A percentile compares a stretch with the other conserved stretches of the same genome.
phyloP scores from a whole-genome alignment of 2,888 invertebrate species.

The Cerastis leucographa region DNA sequence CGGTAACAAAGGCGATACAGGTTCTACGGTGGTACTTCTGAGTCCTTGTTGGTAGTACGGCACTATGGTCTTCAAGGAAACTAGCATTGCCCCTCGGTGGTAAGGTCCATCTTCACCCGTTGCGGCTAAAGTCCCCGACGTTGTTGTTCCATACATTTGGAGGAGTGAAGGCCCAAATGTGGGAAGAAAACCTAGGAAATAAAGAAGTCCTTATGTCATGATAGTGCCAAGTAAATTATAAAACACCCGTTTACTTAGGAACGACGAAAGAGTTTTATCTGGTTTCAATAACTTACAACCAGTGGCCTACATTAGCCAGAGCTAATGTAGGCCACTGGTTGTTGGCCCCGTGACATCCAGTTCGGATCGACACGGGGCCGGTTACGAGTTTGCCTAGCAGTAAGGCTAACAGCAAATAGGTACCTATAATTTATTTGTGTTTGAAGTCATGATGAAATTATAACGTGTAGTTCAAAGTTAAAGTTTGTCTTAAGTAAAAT shows the following conservation, averaged over 20 bases:
- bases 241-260: background rate
- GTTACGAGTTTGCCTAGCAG: background rate
- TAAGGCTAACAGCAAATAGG: background rate
- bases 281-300: background rate
- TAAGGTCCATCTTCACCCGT: conserved; percentile 86
- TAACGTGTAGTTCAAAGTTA: background rate
- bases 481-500: background rate
- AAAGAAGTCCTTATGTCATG: background rate
- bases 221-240: background rate
- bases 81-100: conserved; percentile 93
- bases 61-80: conserved; percentile 93
- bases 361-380: no score
- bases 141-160: conserved; percentile 92
- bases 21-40: conserved; percentile 78
- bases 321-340: no score
- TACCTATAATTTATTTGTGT: background rate
- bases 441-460: background rate
- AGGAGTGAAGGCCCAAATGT: conserved; percentile 95
- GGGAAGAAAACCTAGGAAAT: conserved; percentile 92
- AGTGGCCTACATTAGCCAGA: no score
- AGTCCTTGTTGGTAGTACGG: conserved; percentile 88
- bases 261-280: background rate
- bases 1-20: conserved; percentile 77
- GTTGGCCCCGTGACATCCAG: no score
- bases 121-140: conserved; percentile 54